Base-by-base conservation (phyloP, 23 tunicate genomes). In the Halocynthia roretzi region DNA sequence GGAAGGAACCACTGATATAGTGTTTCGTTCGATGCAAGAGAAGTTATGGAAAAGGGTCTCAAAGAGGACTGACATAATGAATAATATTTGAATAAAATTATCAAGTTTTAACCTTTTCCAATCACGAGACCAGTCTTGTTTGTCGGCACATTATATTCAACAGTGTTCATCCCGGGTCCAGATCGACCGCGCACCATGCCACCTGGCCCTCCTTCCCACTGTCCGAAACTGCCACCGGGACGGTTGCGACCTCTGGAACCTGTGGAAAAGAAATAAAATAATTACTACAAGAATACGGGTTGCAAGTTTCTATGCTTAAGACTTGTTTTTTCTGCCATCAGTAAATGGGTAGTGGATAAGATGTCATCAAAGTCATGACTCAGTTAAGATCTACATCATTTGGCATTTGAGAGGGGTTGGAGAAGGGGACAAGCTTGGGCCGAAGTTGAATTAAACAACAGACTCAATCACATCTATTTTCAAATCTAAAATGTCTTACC, bases 111-210 rank as follows among this genome's bases (percentile, higher is more conserved):
- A 90, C 97, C 99, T 85, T 96, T 96, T 50, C 99, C 99, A 73
- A 96, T 96, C 71, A 96, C 99, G 63, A 96, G 67, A 7, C 99
- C 99, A 52, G 99, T 86, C 71, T 76, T 86, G 62, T 89, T 96
- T 21, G 99, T 96, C 5, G 99, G 99, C 6, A 96, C 99, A 63
- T 87, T 72, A 81, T 90, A 94, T 50, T 85, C 87, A 11, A 80
- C 97, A 14, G 91, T 67, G 22, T 77, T 71, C 20, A 86, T 56
- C 23, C 68, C 70, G 6, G 82, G 82, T 23, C 84, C 61, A 17
- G 57, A 53, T 5, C 80, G 52, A 57, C 95, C 87, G 56, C 83
- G 65, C 8, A 22, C 64, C 8, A 22, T 44, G 64, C 54, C 55
- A 31, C 83, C 80, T 18, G 85, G 64, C 6, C 92, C 84, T 23